Base-by-base conservation (phyloP, 2,888 invertebrate species). In the Carcina quercana region DNA sequence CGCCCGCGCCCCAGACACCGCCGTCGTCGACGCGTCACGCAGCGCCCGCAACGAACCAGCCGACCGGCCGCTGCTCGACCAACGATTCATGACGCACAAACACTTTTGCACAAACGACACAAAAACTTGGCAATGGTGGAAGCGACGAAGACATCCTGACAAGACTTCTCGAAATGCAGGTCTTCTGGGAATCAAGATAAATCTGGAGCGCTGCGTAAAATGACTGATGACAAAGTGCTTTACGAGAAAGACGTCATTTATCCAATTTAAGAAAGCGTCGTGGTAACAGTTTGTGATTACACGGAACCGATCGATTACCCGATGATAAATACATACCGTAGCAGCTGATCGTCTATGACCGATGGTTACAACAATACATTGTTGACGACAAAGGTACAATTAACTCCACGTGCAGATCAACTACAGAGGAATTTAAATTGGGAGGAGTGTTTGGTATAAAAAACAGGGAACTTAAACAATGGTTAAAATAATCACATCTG, bases 71-170 rank as follows among this genome's bases (percentile, higher is more conserved):
- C 50, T 49, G 35, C n/a, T 8, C n/a, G n/a, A 20, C 30, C 42
- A 35, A 37, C 37, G 34, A 17, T 29, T 12, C 13, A 30, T 53
- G 44, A 54, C 54, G 50, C 51, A 53, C 50, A 41, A 24, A 24
- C 50, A 21, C 48, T 53, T 59, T 53, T 45, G 43, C 53, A 46
- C 47, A 51, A 60, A 56, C 53, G 39, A 45, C 52, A 43, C n/a
- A 45, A 56, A 61, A 61, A 61, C 59, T 72, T 72, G 72, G 65
- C 73, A 72, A 43, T 48, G 35, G 55, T 45, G 56, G 61, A 59
- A 55, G 42, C 47, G 24, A 34, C 32, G 32, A 33, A 37, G 33
- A 25, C 27, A 13, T 28, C 36, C 29, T 36, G 28, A 29, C 11
- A 19, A 28, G 11, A 36, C 32, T n/a, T 48, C 30, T 35, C 47